These are phyloP conservation scores for Microplitis demolitor DNA, from an alignment of 1,140 invertebrate genomes.

Conservation along the genomic window DNA sequence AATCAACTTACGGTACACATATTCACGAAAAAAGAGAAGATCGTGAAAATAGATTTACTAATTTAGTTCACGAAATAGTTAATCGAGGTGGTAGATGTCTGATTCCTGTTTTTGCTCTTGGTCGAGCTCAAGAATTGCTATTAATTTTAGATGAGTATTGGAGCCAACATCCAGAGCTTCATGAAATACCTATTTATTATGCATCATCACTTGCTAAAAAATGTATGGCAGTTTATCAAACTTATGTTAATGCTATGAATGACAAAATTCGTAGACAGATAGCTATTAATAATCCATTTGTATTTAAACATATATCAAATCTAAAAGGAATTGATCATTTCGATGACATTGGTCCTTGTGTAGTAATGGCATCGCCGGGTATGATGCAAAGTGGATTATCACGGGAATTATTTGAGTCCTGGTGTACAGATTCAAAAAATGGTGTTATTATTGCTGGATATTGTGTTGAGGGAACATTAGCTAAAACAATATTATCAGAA, in stretches of 20 bases:
- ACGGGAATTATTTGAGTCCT: conserved; percentile 96
- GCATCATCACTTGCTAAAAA: conserved; percentile 98
- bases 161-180: conserved; percentile 96
- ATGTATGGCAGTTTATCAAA: conserved; percentile 99
- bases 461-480: conserved; percentile 98
- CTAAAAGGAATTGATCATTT: conserved; percentile 99
- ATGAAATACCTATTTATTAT: conserved; percentile 99
- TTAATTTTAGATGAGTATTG: conserved; percentile 99
- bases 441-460: conserved; percentile 99
- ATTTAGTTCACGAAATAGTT: conserved; percentile 95
- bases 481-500: conserved; percentile 96
- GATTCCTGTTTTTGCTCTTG: conserved; percentile 98
- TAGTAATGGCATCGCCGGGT: conserved; percentile 98
- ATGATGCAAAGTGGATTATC: conserved; percentile 99
- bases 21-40: conserved; percentile 98
- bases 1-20: conserved; percentile 99
- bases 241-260: conserved; percentile 99
- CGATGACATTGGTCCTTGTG: conserved; percentile 98
- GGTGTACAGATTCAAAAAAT: conserved; percentile 98
- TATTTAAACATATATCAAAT: conserved; percentile 99
- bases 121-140: conserved; percentile 94
- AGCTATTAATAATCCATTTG: conserved; percentile 98
- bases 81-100: conserved; percentile 93
- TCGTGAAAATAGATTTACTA: conserved; percentile 92
- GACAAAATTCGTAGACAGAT: conserved; percentile 95